Evolutionary conservation across 2,113 vertebrate species (phyloP).

Genomic region (Mionectes macconnelli): DNA sequence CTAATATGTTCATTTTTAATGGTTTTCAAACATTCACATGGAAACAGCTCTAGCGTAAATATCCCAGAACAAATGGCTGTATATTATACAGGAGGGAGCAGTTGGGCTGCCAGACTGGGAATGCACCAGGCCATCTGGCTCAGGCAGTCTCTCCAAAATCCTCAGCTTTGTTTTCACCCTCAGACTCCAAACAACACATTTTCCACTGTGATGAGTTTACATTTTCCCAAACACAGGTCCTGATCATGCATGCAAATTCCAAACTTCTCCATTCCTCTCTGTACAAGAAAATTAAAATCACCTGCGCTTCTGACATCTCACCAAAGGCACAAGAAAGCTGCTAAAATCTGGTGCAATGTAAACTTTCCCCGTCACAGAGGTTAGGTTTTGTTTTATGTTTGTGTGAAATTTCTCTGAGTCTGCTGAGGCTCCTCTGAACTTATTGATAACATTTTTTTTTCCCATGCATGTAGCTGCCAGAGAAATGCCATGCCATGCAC

Average conservation of each 20-base stretch:
- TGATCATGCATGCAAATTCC: slow-evolving; percentile 86
- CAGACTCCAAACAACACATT: slow-evolving; percentile 90
- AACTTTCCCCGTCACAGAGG: slow-evolving; percentile 63
- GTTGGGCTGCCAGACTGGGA: slow-evolving; percentile 86
- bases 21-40: slow-evolving; percentile 84
- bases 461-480: slow-evolving; percentile 63
- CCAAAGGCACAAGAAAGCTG: slow-evolving; percentile 74
- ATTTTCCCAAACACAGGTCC: slow-evolving; percentile 85
- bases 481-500: slow-evolving; percentile 27
- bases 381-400: slow-evolving; percentile 66
- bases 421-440: slow-evolving; percentile 65
- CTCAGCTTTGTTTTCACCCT: slow-evolving; percentile 88
- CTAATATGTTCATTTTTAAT: slow-evolving; percentile 85
- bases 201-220: slow-evolving; percentile 87
- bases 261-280: slow-evolving; percentile 77
- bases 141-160: slow-evolving; percentile 85
- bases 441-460: slow-evolving; percentile 70
- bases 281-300: slow-evolving; percentile 82
- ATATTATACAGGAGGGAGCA: slow-evolving; percentile 88
- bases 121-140: slow-evolving; percentile 87
- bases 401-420: slow-evolving; percentile 50
- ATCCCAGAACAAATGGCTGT: slow-evolving; percentile 86
- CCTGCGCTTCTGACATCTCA: slow-evolving; percentile 76
- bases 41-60: slow-evolving; percentile 88
- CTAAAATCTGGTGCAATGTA: slow-evolving; percentile 67